Evolutionary conservation across 1,140 invertebrate genomes (phyloP).

Genomic region (Probaryconus sp.): DNA sequence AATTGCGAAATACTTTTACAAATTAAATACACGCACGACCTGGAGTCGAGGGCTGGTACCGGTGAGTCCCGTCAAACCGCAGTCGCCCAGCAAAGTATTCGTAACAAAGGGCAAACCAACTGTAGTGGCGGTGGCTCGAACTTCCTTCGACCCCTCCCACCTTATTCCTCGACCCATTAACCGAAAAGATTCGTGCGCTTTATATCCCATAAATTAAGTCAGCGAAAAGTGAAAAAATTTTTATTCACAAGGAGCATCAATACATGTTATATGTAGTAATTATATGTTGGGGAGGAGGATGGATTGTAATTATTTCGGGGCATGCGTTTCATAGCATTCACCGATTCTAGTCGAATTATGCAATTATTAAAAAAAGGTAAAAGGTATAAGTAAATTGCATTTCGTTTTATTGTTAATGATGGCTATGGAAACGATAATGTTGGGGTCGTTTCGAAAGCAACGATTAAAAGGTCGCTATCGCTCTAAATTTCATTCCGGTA

Average conservation of each 20-base stretch:
- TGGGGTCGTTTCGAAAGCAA: constrained; percentile 7
- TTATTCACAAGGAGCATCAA: too few relatives aligned
- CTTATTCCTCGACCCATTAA: constrained; percentile 20
- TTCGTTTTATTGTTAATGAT: too few relatives aligned
- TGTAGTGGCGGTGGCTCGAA: constrained; percentile 14
- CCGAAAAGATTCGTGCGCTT: constrained; percentile 37
- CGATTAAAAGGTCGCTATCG: constrained; percentile 60
- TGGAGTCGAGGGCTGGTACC: constrained; percentile 48
- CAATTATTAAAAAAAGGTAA: too few relatives aligned
- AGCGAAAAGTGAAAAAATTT: constrained; percentile 23
- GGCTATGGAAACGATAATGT: constrained; percentile 35
- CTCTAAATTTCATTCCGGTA: constrained; percentile 69
- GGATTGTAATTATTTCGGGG: too few relatives aligned
- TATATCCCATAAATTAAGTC: constrained; percentile 44
- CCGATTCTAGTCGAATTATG: too few relatives aligned
- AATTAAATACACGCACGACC: constrained; percentile 67
- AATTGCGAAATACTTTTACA: constrained; percentile 73
- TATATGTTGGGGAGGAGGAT: too few relatives aligned
- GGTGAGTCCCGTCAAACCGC: constrained; percentile 70
- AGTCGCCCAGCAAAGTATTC: constrained; percentile 71
- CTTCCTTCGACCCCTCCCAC: constrained; percentile 20
- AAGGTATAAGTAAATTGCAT: too few relatives aligned
- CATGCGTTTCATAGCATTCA: too few relatives aligned
- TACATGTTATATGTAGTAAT: too few relatives aligned
- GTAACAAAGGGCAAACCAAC: constrained; percentile 65